Evolutionary conservation across 2,113 vertebrate genomes (phyloP).

Genomic region (Phaethon lepturus): DNA sequence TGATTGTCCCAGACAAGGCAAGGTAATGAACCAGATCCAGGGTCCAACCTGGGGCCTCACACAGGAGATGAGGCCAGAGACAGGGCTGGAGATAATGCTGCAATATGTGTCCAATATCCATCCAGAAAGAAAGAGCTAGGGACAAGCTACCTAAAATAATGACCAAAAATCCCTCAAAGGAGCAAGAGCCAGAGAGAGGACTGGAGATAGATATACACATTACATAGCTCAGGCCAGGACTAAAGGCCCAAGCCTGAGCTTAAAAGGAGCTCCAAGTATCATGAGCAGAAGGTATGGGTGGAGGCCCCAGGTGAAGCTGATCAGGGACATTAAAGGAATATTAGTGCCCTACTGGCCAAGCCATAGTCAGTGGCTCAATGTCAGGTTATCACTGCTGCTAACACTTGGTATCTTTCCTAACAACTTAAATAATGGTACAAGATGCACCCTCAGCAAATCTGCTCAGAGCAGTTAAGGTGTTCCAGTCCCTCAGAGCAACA

Average conservation of each 20-base stretch:
- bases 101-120: neutral
- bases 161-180: neutral
- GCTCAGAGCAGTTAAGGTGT: neutral
- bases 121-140: neutral
- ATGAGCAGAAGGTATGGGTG: neutral
- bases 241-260: rapidly evolving
- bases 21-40: neutral
- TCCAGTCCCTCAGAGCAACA: neutral
- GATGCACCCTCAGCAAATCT: neutral
- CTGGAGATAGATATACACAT: rapidly evolving
- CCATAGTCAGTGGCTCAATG: neutral
- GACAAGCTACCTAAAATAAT: neutral
- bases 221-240: neutral
- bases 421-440: neutral
- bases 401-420: neutral
- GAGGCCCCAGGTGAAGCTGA: neutral
- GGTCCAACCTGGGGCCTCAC: neutral
- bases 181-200: neutral
- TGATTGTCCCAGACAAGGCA: neutral
- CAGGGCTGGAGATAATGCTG: neutral
- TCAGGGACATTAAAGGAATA: neutral
- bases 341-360: neutral
- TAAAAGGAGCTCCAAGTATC: neutral
- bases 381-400: neutral
- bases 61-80: neutral